Evolutionary conservation across 2,888 invertebrate species (phyloP).

Genomic region (Oligia latruncula): DNA sequence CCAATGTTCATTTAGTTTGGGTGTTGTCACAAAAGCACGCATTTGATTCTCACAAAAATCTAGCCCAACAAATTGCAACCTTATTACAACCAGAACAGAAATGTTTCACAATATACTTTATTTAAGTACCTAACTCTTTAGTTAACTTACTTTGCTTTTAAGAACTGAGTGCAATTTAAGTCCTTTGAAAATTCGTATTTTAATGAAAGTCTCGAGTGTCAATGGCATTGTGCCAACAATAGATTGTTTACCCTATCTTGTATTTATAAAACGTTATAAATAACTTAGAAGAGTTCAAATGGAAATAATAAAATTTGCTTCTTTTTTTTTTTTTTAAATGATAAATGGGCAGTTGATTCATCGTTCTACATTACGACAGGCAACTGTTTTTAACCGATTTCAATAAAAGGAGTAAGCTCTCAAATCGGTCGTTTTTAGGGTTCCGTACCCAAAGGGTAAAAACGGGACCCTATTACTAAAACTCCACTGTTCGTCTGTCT

Average conservation of each 20-base stretch:
- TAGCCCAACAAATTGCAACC: no score
- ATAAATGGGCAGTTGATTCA: background rate
- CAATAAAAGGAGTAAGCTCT: no score
- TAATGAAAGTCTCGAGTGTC: slow-evolving; percentile 44
- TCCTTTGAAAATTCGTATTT: slow-evolving; percentile 51
- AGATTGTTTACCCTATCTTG: slow-evolving; percentile 32
- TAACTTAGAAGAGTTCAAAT: background rate
- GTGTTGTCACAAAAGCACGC: no score
- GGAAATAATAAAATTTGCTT: background rate
- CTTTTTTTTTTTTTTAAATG: background rate
- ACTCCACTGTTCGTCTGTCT: no score
- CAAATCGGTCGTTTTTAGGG: no score
- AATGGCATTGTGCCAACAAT: slow-evolving; percentile 44
- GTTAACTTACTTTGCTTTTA: slow-evolving; percentile 34
- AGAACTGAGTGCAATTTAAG: slow-evolving; percentile 32
- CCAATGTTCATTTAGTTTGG: no score
- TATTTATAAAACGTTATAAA: slow-evolving; percentile 18
- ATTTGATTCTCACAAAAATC: no score
- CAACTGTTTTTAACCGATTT: no score
- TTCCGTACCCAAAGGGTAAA: no score
- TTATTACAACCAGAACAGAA: background rate
- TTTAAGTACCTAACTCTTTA: slow-evolving; percentile 27
- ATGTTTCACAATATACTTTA: slow-evolving; percentile 1
- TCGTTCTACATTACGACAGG: no score
- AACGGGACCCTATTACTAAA: no score